Evolutionary conservation across 2,113 vertebrate genomes (phyloP).

Genomic region (Dipodomys stephensi): DNA sequence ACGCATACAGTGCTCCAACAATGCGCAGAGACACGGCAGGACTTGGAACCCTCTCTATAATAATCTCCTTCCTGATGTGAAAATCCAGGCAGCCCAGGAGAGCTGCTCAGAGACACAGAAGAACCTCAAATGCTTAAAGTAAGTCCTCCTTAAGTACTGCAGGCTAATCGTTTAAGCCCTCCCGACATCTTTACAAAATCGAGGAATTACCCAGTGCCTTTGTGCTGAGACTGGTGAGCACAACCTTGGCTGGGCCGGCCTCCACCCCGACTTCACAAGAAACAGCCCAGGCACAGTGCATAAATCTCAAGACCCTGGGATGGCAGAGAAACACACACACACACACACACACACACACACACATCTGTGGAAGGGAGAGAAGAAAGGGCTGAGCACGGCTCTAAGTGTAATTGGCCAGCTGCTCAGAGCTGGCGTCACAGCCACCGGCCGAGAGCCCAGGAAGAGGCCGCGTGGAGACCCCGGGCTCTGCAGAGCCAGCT

Average conservation of each 20-base stretch:
- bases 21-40: neutral
- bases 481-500: neutral
- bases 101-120: neutral
- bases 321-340: neutral
- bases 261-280: slow-evolving; percentile 55
- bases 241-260: neutral
- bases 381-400: neutral
- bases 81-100: slow-evolving; percentile 5
- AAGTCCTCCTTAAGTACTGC: slow-evolving; percentile 69
- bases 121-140: slow-evolving; percentile 59
- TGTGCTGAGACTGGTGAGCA: slow-evolving; percentile 62
- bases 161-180: slow-evolving; percentile 78
- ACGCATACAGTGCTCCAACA: neutral
- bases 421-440: slow-evolving; percentile 43
- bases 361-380: neutral
- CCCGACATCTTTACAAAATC: slow-evolving; percentile 68
- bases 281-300: slow-evolving; percentile 67
- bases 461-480: accelerated
- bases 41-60: neutral
- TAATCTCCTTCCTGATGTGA: slow-evolving; percentile 71
- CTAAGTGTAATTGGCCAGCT: slow-evolving; percentile 43
- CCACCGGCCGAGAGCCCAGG: slow-evolving; percentile 11
- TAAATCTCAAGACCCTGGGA: slow-evolving; percentile 76
- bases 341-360: too few relatives aligned
- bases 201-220: slow-evolving; percentile 66